Base-by-base conservation (phyloP, 2,888 invertebrate genomes). In the Lepidochrysops patricia region DNA sequence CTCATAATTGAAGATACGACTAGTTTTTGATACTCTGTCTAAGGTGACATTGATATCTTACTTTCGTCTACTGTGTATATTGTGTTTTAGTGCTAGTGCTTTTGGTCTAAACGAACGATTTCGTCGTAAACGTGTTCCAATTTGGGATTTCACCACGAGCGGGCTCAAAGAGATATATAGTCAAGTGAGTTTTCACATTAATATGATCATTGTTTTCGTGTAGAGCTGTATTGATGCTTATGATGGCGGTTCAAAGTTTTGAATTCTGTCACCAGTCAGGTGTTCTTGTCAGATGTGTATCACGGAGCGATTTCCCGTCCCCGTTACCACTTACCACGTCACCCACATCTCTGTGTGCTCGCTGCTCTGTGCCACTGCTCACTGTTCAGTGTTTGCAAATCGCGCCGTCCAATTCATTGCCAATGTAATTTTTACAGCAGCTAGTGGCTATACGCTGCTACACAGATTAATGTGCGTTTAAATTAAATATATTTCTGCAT, bases 141-240 rank as follows among this genome's bases (percentile, higher is more conserved):
- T 80, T 86, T 82, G 72, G 85, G 86, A 88, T 86, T 89, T 88
- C 88, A 89, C 76, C 88, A 89, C 88, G 88, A 89, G 85, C 84
- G 88, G 89, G 86, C 82, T 89, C 74, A 88, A 89, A 85, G 87
- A 87, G 85, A 75, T 88, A 77, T 89, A 89, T 81, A 80, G 89
- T 77, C 87, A 83, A 84, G 88, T 89, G 74, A 86, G 89, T 85
- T 74, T 23, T 61, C 60, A 58, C 60, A 61, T 65, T 32, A 19
- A 32, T 54, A 54, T 9, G 29, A 29, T 29, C 29, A 29, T 29
- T 6, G 9, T 19, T 43, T 54, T 26, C 13, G 50, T 26, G 50
- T 26, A 6, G n/a, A n/a, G 26, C 26, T 29, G 4, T 5, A n/a
- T 25, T 50, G 26, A 2, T 13, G 52, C 3, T 27, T 26, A 26